These are phyloP conservation scores for Drosophila dunni DNA, from an alignment of 1,140 invertebrate genomes.

Conservation along the genomic window DNA sequence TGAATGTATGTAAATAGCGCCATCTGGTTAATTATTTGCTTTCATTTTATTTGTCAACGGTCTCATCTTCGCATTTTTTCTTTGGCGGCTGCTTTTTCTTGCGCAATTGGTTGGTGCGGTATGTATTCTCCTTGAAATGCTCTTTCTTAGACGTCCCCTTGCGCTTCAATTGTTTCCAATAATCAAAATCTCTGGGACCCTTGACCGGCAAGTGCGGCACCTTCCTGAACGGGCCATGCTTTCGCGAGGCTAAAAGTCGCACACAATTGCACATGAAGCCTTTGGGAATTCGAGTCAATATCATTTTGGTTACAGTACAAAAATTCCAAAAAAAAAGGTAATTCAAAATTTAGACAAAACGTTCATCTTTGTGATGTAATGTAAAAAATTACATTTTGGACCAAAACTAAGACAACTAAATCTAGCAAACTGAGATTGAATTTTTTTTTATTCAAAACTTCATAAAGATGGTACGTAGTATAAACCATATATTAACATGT, in stretches of 20 bases:
- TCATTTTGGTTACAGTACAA: neutral
- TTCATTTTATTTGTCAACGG: neutral
- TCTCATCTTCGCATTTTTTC: conserved; percentile 2
- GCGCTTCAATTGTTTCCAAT: conserved; percentile 28
- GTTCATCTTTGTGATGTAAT: neutral
- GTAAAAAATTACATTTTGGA: neutral
- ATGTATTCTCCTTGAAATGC: neutral
- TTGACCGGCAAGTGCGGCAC: conserved; percentile 33
- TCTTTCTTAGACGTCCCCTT: conserved; percentile 4
- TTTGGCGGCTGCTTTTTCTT: conserved; percentile 3
- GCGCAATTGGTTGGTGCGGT: neutral
- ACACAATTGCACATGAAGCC: neutral
- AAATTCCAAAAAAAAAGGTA: neutral
- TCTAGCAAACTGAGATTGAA: no score
- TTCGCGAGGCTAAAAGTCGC: conserved; percentile 20
- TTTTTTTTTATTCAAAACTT: no score
- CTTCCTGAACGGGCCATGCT: conserved; percentile 17
- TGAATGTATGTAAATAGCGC: no score
- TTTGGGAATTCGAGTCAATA: neutral
- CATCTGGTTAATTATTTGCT: neutral
- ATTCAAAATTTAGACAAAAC: conserved; percentile 4
- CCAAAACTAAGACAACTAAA: neutral
- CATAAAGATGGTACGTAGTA: no score
- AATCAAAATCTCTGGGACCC: conserved; percentile 42
- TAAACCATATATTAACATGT: no score